Percentiles rank a stretch among this genome's conserved stretches.
phyloP scores from a whole-genome alignment of 2,113 vertebrate genomes.

The Pedetes capensis region DNA sequence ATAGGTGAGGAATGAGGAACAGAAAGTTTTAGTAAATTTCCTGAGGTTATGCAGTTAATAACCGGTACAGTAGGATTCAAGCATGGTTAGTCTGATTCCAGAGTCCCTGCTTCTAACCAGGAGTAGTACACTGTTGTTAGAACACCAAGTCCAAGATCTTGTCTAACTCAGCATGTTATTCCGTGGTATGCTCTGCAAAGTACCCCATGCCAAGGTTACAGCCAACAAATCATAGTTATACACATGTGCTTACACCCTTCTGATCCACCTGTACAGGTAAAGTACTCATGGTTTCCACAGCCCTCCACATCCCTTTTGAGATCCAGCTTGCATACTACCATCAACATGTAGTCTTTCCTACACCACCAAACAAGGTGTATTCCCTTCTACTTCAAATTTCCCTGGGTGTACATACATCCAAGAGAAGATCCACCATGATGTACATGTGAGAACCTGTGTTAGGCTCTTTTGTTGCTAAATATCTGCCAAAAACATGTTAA shows the following conservation, averaged over 20 bases:
- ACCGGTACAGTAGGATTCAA: neutral
- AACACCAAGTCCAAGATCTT: neutral
- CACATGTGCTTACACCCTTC: fast-evolving
- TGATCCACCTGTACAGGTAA: fast-evolving
- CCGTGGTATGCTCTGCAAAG: fast-evolving
- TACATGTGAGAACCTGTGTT: neutral
- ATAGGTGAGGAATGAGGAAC: neutral
- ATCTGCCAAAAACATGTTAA: neutral
- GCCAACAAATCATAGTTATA: no score
- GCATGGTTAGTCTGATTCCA: neutral
- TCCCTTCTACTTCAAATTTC: neutral
- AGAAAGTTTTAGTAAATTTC: neutral
- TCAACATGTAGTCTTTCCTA: neutral
- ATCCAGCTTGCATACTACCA: no score
- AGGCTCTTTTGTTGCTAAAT: neutral
- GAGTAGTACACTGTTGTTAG: neutral
- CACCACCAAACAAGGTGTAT: neutral
- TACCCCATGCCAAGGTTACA: neutral
- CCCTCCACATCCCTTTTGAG: neutral
- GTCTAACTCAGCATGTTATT: neutral
- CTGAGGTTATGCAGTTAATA: neutral
- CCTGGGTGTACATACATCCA: neutral
- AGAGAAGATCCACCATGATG: neutral
- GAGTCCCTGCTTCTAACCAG: neutral
- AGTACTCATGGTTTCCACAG: neutral